phyloP scores from a whole-genome alignment of 2,888 invertebrate species.

The Ectropis crepuscularia region DNA sequence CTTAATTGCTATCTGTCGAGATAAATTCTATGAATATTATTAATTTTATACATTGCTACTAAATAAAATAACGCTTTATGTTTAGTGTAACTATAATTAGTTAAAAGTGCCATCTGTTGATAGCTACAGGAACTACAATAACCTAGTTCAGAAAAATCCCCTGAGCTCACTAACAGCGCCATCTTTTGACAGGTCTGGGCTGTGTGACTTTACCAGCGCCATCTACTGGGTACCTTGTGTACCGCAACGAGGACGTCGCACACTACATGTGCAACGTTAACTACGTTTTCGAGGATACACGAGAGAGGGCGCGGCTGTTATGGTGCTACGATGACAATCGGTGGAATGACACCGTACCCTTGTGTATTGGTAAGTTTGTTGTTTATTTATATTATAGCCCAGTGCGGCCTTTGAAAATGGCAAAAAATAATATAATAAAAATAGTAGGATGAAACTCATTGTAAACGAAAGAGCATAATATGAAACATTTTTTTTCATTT shows the following conservation, averaged over 20 bases:
- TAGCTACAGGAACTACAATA: not conserved
- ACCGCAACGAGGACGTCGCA: conserved; percentile 86
- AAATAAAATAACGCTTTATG: no score
- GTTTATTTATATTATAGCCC: no score
- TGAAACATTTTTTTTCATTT: no score
- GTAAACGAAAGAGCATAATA: no score
- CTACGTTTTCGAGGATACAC: conserved; percentile 88
- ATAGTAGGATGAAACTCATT: no score
- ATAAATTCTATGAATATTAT: no score
- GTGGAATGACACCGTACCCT: conserved; percentile 87
- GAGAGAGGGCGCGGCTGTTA: conserved; percentile 84
- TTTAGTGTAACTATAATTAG: no score
- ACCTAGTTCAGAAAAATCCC: no score
- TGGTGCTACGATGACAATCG: conserved; percentile 87
- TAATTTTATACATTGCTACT: no score
- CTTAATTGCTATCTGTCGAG: no score
- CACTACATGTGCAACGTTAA: conserved; percentile 89
- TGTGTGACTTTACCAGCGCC: conserved; percentile 88
- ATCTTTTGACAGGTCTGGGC: conserved; percentile 84
- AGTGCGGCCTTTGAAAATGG: no score
- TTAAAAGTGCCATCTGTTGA: not conserved
- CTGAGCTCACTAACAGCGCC: conserved; percentile 47
- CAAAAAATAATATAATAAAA: no score
- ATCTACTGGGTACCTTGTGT: conserved; percentile 87
- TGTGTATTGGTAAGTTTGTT: conserved; percentile 86